These are phyloP conservation scores for Aporophyla lueneburgensis DNA, from an alignment of 2,888 invertebrate genomes.

Conservation along the genomic window DNA sequence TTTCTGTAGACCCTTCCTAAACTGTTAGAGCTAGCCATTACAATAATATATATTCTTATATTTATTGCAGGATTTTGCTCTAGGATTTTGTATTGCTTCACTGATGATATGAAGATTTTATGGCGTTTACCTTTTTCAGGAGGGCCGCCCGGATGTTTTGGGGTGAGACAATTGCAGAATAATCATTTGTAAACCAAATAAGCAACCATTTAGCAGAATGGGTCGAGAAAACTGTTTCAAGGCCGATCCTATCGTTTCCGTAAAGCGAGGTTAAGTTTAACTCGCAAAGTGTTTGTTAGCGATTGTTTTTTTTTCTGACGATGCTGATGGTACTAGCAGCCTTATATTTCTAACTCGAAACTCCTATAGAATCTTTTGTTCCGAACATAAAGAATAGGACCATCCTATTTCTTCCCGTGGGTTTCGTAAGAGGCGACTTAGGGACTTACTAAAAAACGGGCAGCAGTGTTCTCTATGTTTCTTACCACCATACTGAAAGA, in stretches of 20 bases:
- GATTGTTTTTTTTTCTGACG: conserved; percentile 25
- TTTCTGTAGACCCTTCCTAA: conserved; percentile 67
- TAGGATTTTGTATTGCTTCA: conserved; percentile 33
- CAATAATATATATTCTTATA: conserved; percentile 60
- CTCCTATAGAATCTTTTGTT: background rate
- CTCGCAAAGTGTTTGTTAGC: conserved; percentile 2
- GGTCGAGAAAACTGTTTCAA: conserved; percentile 42
- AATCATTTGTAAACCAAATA: conserved; percentile 58
- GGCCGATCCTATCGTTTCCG: conserved; percentile 24
- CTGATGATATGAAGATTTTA: conserved; percentile 53
- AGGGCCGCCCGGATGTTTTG: conserved; percentile 8
- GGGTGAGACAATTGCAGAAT: conserved; percentile 35
- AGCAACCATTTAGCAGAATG: conserved; percentile 38
- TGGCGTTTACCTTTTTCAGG: conserved; percentile 36
- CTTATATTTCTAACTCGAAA: background rate
- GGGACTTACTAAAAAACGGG: too few species aligned
- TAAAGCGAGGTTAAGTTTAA: conserved; percentile 26
- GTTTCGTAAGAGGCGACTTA: too few species aligned
- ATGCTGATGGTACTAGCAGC: background rate
- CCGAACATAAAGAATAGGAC: too few species aligned
- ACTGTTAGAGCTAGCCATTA: conserved; percentile 65
- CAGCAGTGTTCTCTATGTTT: too few species aligned
- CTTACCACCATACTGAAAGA: too few species aligned
- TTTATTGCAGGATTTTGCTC: conserved; percentile 57
- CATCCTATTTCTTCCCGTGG: too few species aligned